Evolutionary conservation across 1,140 invertebrate genomes (phyloP).

Genomic region (Brachionus calyciflorus): DNA sequence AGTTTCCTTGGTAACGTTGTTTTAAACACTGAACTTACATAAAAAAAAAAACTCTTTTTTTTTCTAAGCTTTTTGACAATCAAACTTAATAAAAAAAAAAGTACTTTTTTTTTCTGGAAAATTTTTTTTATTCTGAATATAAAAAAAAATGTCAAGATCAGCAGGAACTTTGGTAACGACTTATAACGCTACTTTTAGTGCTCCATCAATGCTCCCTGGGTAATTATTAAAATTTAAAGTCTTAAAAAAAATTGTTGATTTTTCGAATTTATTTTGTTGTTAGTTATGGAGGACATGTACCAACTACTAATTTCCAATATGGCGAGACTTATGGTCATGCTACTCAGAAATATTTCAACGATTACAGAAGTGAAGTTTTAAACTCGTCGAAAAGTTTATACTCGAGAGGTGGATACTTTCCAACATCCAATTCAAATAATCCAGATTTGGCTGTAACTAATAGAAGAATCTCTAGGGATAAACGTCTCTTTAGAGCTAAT

Average conservation of each 20-base stretch:
- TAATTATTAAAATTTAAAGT: constrained; percentile 48
- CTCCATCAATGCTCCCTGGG: constrained; percentile 61
- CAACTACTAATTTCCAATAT: constrained; percentile 61
- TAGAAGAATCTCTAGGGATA: constrained; percentile 54
- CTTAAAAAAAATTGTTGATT: background rate
- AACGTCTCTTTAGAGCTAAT: constrained; percentile 55
- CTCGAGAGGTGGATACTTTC: constrained; percentile 54
- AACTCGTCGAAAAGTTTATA: constrained; percentile 56
- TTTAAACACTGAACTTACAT: too few species aligned
- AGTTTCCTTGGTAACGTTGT: too few species aligned
- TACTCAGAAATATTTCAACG: constrained; percentile 61
- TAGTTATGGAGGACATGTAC: constrained; percentile 60
- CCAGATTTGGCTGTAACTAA: constrained; percentile 57
- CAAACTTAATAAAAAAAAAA: constrained; percentile 10
- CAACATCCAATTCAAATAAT: constrained; percentile 58
- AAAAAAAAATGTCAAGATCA: constrained; percentile 57
- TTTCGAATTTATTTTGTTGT: too few species aligned
- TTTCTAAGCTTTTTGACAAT: too few species aligned
- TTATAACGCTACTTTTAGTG: constrained; percentile 60
- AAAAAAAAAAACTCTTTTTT: too few species aligned
- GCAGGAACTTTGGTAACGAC: constrained; percentile 60
- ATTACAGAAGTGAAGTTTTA: constrained; percentile 57
- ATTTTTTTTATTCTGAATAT: too few species aligned
- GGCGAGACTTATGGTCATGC: constrained; percentile 61
- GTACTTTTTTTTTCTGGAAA: background rate